Percentiles rank a stretch among this genome's conserved stretches.
Conservation (phyloP, 2,888 invertebrate genomes). For the Lycaena phlaeas region DNA sequence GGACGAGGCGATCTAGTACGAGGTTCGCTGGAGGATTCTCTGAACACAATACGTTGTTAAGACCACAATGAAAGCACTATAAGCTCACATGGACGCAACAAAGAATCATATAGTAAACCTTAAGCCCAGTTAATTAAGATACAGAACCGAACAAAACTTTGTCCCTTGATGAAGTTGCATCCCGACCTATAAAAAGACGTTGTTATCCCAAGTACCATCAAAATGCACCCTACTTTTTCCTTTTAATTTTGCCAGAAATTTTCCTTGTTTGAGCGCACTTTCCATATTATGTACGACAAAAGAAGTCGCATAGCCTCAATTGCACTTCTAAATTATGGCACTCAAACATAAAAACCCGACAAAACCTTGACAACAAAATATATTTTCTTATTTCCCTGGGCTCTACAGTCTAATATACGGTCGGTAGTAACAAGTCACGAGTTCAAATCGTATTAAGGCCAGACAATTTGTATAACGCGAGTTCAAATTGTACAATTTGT, state of each 20-base stretch:
- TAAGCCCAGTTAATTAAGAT: not conserved
- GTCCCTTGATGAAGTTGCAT: constrained; percentile 27
- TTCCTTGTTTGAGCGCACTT: constrained; percentile 6
- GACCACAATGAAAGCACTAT: constrained; percentile 3
- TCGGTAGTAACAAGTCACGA: no score
- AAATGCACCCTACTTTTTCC: constrained; percentile 18
- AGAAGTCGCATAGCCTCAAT: not conserved
- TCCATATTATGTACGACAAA: not conserved
- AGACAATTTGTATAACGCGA: no score
- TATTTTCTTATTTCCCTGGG: no score
- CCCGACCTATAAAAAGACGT: constrained; percentile 33
- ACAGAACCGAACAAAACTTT: constrained; percentile 22
- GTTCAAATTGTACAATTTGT: no score
- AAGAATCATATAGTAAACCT: not conserved
- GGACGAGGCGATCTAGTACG: constrained; percentile 18
- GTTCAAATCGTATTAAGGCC: no score
- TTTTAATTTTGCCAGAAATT: constrained; percentile 15
- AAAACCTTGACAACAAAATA: no score
- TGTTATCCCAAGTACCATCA: constrained; percentile 30
- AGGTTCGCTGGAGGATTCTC: constrained; percentile 23
- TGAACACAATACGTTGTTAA: constrained; percentile 38
- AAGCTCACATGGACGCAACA: not conserved
- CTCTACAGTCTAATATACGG: no score
- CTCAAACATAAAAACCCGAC: no score
- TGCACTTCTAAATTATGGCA: not conserved